Conservation (phyloP, 1,140 invertebrate species). For the Lasioglossum baleicum region DNA sequence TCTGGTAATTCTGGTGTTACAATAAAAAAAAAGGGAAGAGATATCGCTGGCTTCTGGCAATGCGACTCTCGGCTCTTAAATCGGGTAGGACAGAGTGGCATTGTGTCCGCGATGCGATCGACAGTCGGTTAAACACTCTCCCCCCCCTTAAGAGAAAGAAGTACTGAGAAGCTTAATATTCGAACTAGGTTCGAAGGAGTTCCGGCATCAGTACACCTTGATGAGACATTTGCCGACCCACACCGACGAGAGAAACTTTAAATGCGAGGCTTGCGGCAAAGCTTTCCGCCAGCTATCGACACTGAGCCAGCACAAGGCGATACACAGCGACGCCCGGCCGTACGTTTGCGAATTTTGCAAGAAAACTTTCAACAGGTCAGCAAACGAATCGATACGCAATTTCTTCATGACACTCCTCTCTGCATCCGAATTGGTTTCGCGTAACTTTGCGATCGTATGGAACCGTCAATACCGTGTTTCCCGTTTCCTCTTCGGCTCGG, state of each 20-base stretch:
- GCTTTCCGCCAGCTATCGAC: slow-evolving; percentile 89
- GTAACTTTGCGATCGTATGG: neutral
- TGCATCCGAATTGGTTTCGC: neutral
- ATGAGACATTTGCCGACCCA: slow-evolving; percentile 92
- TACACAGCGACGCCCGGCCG: slow-evolving; percentile 85
- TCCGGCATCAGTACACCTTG: slow-evolving; percentile 88
- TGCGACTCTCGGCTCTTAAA: too few relatives aligned
- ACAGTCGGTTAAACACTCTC: neutral
- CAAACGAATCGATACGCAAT: neutral
- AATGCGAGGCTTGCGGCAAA: slow-evolving; percentile 89
- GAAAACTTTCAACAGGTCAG: slow-evolving; percentile 86
- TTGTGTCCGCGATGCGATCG: neutral
- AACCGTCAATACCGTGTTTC: neutral
- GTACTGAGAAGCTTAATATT: slow-evolving; percentile 36
- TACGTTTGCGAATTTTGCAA: slow-evolving; percentile 87
- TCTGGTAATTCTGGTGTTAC: too few relatives aligned
- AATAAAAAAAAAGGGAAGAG: too few relatives aligned
- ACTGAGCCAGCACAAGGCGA: slow-evolving; percentile 87
- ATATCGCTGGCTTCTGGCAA: too few relatives aligned
- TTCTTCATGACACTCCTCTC: neutral
- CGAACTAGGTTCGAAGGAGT: slow-evolving; percentile 83
- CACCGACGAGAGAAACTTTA: slow-evolving; percentile 90
- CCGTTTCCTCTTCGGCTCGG: neutral
- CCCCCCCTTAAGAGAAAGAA: neutral
- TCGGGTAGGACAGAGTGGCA: neutral